These are phyloP conservation scores for Eupeodes latifasciatus DNA, from an alignment of 2,888 invertebrate species.

Conservation along the genomic window DNA sequence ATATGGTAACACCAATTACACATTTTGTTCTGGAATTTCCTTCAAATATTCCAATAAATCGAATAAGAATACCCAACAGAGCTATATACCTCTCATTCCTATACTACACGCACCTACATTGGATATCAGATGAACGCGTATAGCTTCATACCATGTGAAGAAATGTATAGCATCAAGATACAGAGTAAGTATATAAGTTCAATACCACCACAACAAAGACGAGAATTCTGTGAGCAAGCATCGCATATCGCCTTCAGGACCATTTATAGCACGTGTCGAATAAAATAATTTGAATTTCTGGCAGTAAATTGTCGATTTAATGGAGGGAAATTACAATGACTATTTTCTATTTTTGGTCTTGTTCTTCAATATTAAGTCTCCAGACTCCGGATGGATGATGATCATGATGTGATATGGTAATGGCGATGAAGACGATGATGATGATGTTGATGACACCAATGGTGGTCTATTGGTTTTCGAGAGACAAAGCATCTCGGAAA, in stretches of 20 bases:
- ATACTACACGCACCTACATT: too few relatives aligned
- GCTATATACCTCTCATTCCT: too few relatives aligned
- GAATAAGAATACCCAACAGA: neutral
- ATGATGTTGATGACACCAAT: constrained; percentile 21
- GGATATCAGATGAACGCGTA: too few relatives aligned
- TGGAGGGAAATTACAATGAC: constrained; percentile 35
- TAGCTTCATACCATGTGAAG: too few relatives aligned
- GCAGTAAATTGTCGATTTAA: constrained; percentile 38
- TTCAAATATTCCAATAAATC: constrained; percentile 5
- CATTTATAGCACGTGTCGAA: constrained; percentile 53
- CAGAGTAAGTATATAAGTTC: neutral
- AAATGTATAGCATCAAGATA: neutral
- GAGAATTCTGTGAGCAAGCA: too few relatives aligned
- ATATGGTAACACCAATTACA: neutral
- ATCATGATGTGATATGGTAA: neutral
- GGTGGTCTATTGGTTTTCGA: constrained; percentile 26
- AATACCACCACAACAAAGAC: constrained; percentile 9
- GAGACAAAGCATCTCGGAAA: neutral
- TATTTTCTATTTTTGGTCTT: constrained; percentile 32
- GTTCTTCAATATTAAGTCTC: neutral
- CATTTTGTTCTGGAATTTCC: neutral
- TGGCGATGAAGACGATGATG: neutral
- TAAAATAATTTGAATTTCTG: constrained; percentile 44
- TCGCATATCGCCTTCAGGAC: constrained; percentile 15
- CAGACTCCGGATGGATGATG: too few relatives aligned